phyloP scores from a whole-genome alignment of 2,888 invertebrate species.

The Eupithecia dodoneata region DNA sequence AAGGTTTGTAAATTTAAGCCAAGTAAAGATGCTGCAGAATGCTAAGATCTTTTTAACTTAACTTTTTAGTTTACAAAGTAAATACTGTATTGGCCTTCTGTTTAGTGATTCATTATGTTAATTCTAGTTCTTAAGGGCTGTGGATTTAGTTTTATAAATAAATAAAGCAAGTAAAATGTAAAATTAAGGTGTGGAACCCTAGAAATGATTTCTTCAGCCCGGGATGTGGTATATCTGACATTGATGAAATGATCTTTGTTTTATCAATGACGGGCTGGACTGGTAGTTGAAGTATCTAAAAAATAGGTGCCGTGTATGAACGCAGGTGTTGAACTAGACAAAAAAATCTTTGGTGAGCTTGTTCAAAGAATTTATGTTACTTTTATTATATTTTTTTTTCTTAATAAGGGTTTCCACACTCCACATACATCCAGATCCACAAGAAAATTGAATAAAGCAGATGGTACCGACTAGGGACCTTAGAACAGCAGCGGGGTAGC shows the following conservation, averaged over 20 bases:
- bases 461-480: not conserved
- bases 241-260: slow-evolving; percentile 29
- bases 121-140: too few species aligned
- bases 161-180: not conserved
- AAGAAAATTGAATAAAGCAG: not conserved
- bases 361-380: not conserved
- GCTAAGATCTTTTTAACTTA: not conserved
- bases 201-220: slow-evolving; percentile 10
- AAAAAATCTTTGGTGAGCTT: not conserved
- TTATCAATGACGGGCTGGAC: slow-evolving; percentile 6
- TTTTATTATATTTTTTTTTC: not conserved
- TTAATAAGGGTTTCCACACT: too few species aligned
- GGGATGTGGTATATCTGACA: slow-evolving; percentile 20
- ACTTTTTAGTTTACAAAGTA: too few species aligned
- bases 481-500: not conserved
- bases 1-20: not conserved
- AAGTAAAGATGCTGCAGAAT: not conserved
- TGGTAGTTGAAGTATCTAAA: slow-evolving; percentile 4
- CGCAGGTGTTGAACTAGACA: not conserved
- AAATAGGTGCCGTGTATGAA: not conserved
- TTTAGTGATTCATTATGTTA: too few species aligned
- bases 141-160: too few species aligned
- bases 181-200: not conserved
- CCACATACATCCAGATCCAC: too few species aligned
- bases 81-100: too few species aligned